A percentile compares a stretch with the other conserved stretches of the same genome.
Conservation (phyloP, 2,888 invertebrate genomes). For the Scaptomyza parva region DNA sequence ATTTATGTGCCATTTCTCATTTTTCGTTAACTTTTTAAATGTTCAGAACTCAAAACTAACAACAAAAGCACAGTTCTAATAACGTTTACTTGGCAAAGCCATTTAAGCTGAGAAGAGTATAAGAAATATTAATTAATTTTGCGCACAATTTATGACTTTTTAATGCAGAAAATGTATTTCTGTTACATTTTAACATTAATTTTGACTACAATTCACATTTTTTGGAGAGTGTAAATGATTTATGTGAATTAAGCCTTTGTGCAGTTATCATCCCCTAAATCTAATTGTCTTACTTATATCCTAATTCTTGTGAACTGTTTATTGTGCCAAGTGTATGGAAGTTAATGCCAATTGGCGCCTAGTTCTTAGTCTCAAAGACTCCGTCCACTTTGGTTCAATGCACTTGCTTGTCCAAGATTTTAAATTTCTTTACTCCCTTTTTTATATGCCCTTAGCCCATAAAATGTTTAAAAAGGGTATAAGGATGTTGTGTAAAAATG, state of each 20-base stretch:
- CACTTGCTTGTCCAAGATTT: slow-evolving; percentile 9
- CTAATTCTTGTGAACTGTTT: background rate
- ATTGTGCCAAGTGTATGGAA: slow-evolving; percentile 37
- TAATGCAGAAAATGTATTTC: too few relatives aligned
- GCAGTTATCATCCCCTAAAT: too few relatives aligned
- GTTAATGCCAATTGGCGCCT: slow-evolving; percentile 19
- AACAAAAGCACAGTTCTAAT: slow-evolving; percentile 9
- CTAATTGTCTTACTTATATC: too few relatives aligned
- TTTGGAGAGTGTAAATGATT: too few relatives aligned
- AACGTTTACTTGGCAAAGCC: background rate
- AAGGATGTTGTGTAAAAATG: too few relatives aligned
- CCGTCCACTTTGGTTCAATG: slow-evolving; percentile 18
- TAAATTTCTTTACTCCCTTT: too few relatives aligned
- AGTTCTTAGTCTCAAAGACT: slow-evolving; percentile 19
- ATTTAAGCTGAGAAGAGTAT: background rate
- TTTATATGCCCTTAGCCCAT: too few relatives aligned
- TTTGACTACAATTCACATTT: background rate
- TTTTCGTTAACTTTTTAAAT: slow-evolving; percentile 24
- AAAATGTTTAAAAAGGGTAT: too few relatives aligned
- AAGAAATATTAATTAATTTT: background rate
- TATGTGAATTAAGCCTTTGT: too few relatives aligned
- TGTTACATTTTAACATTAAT: too few relatives aligned
- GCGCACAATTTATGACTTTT: background rate
- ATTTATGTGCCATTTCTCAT: slow-evolving; percentile 35
- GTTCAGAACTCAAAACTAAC: slow-evolving; percentile 26